A percentile compares a stretch with the other conserved stretches of the same genome.
phyloP scores from a whole-genome alignment of 2,888 invertebrate species.

The Leptopilina myrica region DNA sequence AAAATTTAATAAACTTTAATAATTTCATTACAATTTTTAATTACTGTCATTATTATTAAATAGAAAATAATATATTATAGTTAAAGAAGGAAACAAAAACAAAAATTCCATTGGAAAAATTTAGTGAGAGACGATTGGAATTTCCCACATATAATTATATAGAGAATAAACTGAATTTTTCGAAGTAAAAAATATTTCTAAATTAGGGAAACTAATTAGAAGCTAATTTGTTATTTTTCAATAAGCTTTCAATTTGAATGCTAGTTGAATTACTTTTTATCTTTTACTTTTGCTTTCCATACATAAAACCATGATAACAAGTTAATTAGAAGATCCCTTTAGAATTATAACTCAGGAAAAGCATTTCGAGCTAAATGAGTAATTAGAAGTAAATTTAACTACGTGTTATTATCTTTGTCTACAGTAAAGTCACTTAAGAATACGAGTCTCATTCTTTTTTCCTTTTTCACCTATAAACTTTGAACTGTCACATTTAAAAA shows the following conservation, averaged over 20 bases:
- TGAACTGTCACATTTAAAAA: slow-evolving; percentile 22
- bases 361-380: neutral
- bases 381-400: slow-evolving; percentile 18
- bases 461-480: neutral
- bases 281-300: neutral
- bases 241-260: neutral
- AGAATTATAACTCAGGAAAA: slow-evolving; percentile 1
- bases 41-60: no score
- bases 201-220: neutral
- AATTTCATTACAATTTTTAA: no score
- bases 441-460: neutral
- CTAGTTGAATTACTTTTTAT: neutral
- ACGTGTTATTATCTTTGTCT: slow-evolving; percentile 7
- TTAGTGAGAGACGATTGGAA: no score
- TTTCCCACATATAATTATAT: no score
- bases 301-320: neutral
- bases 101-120: no score
- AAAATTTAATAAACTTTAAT: no score
- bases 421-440: slow-evolving; percentile 2
- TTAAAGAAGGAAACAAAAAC: no score
- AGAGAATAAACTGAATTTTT: no score
- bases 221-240: neutral
- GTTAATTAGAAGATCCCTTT: slow-evolving; percentile 39
- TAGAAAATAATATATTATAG: no score
- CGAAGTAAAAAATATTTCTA: no score